Evolutionary conservation across 2,797 vertebrate genomes (phyloP), one percentile per base, ranked within the genome.

Genomic region (Acipenser transmontanus): DNA sequence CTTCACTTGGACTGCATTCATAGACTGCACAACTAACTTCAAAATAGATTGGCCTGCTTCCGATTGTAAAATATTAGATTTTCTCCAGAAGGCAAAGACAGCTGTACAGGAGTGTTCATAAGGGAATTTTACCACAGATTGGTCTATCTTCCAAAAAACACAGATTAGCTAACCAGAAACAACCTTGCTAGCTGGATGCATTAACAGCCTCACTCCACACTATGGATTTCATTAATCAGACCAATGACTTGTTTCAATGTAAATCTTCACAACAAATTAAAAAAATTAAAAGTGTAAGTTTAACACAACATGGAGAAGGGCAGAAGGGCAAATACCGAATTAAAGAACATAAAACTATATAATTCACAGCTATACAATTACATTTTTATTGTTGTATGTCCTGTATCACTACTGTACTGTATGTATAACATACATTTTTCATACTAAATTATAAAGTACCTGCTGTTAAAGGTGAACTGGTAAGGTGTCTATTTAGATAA

Each of bases 61-160:
- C 20, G 20, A 34, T 34, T 34, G 20, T 34, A 34, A 34, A 34
- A 34, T 34, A 34, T 34, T 34, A 34, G 34, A 34, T 62, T 70
- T 62, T 63, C 50, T 34, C 34, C 34, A 34, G 34, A 34, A 34
- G 34, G 34, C 34, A 34, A 34, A 34, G 34, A 12, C 50, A 56
- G 56, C 69, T 72, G 60, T 76, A 73, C 68, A 75, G 60, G 11
- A 50, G 34, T 66, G 20, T 56, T 47, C 8, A 66, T 67, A 12
- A 56, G 11, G 51, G 51, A 65, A 56, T 65, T 68, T 70, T 73
- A 74, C 59, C 54, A 51, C 34, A 34, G 34, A 34, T 34, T 3
- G 70, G 76, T 64, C 69, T 61, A 71, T 62, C 74, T 69, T 69
- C 66, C 73, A 77, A 78, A 34, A 70, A 74, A 73, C 73, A 73